phyloP scores from a whole-genome alignment of 2,113 vertebrate genomes.

The Motacilla alba region DNA sequence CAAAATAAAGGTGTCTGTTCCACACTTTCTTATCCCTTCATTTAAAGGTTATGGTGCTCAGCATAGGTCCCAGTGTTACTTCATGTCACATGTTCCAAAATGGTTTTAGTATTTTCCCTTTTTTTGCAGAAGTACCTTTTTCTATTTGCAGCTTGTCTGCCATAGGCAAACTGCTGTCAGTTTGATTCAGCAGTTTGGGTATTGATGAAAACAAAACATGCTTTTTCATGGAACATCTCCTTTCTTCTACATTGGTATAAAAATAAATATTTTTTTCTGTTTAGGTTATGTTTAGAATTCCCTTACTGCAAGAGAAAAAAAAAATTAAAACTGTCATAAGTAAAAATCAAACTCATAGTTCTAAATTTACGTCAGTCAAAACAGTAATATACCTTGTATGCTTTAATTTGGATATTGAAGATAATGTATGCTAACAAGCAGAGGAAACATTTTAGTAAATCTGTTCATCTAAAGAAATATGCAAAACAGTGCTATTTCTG shows the following conservation, averaged over 20 bases:
- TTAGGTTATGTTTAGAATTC: constrained; percentile 7
- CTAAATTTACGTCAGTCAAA: constrained; percentile 30
- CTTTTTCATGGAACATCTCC: not conserved
- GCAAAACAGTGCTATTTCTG: not conserved
- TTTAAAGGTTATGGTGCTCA: not conserved
- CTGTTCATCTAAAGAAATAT: not conserved
- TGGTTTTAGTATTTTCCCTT: not conserved
- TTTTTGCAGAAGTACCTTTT: not conserved
- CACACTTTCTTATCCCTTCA: not conserved
- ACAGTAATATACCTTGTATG: not conserved
- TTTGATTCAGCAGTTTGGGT: constrained; percentile 15
- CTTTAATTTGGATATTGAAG: constrained; percentile 24
- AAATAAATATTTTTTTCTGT: not conserved
- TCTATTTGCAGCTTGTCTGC: not conserved
- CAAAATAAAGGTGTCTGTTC: not conserved
- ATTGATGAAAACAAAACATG: constrained; percentile 8
- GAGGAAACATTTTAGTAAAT: not conserved
- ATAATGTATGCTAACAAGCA: not conserved
- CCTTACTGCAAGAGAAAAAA: not conserved
- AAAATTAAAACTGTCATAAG: constrained; percentile 28
- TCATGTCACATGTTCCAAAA: not conserved
- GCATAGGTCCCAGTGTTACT: not conserved
- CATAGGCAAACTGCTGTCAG: not conserved
- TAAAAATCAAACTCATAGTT: constrained; percentile 10
- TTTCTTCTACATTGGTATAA: not conserved